Evolutionary conservation across 2,888 invertebrate species (phyloP), one percentile per base, ranked within the genome.

Genomic region (Dicroscelio sp.): DNA sequence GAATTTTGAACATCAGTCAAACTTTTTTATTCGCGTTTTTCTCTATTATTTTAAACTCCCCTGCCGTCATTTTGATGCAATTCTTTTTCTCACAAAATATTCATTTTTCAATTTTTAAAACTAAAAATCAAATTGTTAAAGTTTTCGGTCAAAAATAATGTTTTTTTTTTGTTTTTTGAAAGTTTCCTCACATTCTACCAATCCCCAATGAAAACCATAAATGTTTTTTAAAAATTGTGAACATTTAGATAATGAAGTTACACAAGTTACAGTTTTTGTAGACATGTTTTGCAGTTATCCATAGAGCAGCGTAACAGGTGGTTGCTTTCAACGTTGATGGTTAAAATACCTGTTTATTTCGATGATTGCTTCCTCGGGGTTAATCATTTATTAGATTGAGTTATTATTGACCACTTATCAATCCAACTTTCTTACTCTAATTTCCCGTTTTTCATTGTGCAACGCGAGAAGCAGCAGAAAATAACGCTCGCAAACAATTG

Each of bases 261-360:
- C n/a, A n/a, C n/a, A n/a, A n/a, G n/a, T n/a, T n/a, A 30, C 27
- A n/a, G n/a, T 48, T 73, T 73, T 52, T 38, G 17, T 73, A 52
- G 52, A 27, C 73, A 48, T 30, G 38, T 52, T 43, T 73, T 73
- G 55, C 30, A n/a, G 35, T 23, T 65, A 27, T 65, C 25, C 35
- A 38, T 43, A 43, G 27, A 38, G 31, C 33, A 43, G 71, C n/a
- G 69, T 60, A 83, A 83, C 83, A 83, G 83, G 83, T 83, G 83
- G 83, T 83, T 83, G 83, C 58, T 67, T 79, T 79, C 43, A 78
- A 43, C 52, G 25, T 63, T 43, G 58, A 48, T 31, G 23, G n/a
- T 6, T 55, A 20, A 71, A 48, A 27, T 71, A 27, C 27, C 31
- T 27, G 30, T 69, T 82, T 69, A 71, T 69, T 82, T 52, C 31